These are phyloP conservation scores for Pinctada fucata DNA, from an alignment of 2,888 invertebrate species.

Conservation along the genomic window DNA sequence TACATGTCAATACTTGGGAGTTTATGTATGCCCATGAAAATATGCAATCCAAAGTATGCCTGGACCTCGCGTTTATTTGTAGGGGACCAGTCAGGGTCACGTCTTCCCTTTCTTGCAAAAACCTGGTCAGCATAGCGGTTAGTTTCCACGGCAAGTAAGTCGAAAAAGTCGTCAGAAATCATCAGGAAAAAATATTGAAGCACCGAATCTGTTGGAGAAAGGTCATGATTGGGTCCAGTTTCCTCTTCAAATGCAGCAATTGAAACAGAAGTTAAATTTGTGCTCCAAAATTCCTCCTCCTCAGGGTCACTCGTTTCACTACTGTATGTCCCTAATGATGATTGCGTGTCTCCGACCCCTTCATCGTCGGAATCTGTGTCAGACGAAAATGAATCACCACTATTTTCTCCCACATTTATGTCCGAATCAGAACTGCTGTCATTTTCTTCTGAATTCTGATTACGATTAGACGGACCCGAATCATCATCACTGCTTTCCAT, in stretches of 20 bases:
- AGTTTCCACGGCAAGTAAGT: not conserved
- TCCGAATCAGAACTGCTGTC: not conserved
- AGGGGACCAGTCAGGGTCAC: not conserved
- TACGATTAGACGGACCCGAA: too few relatives aligned
- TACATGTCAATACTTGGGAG: not conserved
- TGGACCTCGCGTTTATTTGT: not conserved
- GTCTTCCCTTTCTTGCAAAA: not conserved
- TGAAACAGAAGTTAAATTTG: not conserved
- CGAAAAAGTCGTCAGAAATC: slow-evolving; percentile 1
- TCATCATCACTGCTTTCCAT: not conserved
- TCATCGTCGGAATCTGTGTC: not conserved
- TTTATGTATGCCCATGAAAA: slow-evolving; percentile 16
- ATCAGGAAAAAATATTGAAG: slow-evolving; percentile 1
- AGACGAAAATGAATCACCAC: not conserved
- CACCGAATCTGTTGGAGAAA: slow-evolving; percentile 1
- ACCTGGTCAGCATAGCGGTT: slow-evolving; percentile 3
- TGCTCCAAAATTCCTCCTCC: not conserved
- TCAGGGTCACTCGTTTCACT: not conserved
- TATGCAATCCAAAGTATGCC: slow-evolving; percentile 20
- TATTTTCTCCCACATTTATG: not conserved
- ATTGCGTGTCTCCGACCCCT: not conserved
- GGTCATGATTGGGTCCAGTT: not conserved
- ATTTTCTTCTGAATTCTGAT: not conserved
- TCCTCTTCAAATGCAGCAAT: slow-evolving; percentile 2
- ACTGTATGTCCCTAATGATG: not conserved